These are phyloP conservation scores for Theretra japonica DNA, from an alignment of 2,888 invertebrate species.

Conservation along the genomic window DNA sequence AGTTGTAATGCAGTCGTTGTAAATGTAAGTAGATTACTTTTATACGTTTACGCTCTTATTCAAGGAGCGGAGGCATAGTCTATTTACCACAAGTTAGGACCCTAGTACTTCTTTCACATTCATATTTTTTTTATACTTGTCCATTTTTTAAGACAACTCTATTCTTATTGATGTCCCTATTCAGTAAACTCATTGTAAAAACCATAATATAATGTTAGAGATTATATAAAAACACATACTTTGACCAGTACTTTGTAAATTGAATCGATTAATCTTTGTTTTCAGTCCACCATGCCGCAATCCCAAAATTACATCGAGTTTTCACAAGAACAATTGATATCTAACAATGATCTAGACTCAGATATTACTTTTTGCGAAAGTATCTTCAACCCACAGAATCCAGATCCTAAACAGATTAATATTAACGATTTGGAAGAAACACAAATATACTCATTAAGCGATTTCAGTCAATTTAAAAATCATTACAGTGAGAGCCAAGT, in stretches of 20 bases:
- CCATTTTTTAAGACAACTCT: no score
- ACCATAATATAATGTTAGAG: no score
- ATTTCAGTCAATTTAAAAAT: conserved; percentile 48
- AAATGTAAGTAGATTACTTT: neutral
- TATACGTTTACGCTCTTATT: neutral
- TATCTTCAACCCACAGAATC: neutral
- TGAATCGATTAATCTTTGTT: neutral
- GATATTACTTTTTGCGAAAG: conserved; percentile 4
- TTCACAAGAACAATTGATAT: neutral
- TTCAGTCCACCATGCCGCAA: neutral
- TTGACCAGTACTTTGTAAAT: no score
- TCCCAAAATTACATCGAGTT: neutral
- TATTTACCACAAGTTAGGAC: no score
- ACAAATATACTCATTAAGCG: conserved; percentile 30
- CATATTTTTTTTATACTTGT: no score
- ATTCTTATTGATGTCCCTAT: no score
- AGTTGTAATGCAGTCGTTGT: neutral
- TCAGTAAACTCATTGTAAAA: no score
- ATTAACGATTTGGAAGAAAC: conserved; percentile 24
- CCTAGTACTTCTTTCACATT: no score
- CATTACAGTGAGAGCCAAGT: conserved; percentile 62
- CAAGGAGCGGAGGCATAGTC: no score
- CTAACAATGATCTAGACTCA: neutral
- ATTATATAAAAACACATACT: no score
- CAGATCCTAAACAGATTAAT: neutral